Percentiles rank a stretch among this genome's conserved stretches.
These are phyloP conservation scores for Bombus waltoni DNA, from an alignment of 1,140 invertebrate species.

Conservation along the genomic window DNA sequence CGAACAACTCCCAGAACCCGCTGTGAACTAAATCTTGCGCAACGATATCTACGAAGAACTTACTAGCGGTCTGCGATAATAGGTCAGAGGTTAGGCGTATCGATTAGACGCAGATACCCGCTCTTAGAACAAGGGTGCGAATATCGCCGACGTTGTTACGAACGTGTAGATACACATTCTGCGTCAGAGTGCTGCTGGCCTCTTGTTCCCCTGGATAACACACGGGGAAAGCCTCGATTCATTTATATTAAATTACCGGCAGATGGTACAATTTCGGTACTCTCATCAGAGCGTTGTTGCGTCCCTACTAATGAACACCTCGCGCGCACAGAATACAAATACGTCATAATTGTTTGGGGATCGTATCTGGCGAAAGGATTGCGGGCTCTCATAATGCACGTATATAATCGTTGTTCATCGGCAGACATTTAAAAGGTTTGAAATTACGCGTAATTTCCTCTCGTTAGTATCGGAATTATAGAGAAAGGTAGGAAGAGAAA, in stretches of 20 bases:
- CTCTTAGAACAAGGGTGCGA: conserved; percentile 57
- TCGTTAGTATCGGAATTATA: neutral
- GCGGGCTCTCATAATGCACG: neutral
- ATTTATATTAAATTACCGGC: conserved; percentile 38
- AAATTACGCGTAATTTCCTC: neutral
- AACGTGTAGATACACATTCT: conserved; percentile 15
- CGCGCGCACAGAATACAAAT: neutral
- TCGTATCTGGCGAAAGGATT: neutral
- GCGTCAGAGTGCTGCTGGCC: conserved; percentile 38
- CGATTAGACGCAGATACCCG: conserved; percentile 64
- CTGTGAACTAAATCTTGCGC: conserved; percentile 52
- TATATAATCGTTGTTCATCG: neutral
- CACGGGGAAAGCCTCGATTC: neutral
- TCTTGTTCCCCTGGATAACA: conserved; percentile 17
- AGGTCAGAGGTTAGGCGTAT: conserved; percentile 69
- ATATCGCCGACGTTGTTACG: conserved; percentile 39
- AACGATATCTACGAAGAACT: conserved; percentile 65
- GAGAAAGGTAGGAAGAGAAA: neutral
- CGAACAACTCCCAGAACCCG: conserved; percentile 36
- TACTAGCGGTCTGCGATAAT: conserved; percentile 58
- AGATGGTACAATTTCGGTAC: conserved; percentile 12
- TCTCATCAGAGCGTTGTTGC: neutral
- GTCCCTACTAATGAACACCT: neutral
- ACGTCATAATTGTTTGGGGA: neutral
- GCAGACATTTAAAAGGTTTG: neutral